Conservation (phyloP, 2,888 invertebrate genomes). For the Meghimatium bilineatum region DNA sequence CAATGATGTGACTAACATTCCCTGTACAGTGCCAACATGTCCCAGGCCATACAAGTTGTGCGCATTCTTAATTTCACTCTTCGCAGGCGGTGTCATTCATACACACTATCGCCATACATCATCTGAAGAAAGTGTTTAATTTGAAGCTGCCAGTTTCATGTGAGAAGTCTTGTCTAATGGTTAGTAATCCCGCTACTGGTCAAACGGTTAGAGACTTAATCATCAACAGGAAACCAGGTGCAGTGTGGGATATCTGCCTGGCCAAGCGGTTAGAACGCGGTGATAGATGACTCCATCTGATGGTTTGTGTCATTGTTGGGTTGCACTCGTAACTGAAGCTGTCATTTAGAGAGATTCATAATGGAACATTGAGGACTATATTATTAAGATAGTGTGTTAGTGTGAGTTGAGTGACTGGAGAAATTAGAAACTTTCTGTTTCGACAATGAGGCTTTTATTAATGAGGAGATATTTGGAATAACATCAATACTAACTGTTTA, state of each 20-base stretch:
- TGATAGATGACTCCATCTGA: background rate
- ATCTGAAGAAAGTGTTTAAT: background rate
- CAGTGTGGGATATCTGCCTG: background rate
- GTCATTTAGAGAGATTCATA: slow-evolving; percentile 3
- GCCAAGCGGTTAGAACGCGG: background rate
- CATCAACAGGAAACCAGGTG: slow-evolving; percentile 1
- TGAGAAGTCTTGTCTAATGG: background rate
- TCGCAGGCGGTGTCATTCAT: background rate
- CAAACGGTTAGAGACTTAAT: background rate
- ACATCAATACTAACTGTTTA: too few relatives aligned
- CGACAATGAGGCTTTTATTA: too few relatives aligned
- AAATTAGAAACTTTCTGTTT: too few relatives aligned
- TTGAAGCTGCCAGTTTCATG: background rate
- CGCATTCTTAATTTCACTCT: background rate
- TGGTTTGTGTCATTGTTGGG: background rate
- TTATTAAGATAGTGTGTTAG: background rate
- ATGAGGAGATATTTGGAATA: too few relatives aligned
- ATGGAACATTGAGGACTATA: background rate
- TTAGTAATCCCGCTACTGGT: background rate
- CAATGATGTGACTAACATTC: too few relatives aligned
- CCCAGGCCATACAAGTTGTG: too few relatives aligned
- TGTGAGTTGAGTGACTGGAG: too few relatives aligned
- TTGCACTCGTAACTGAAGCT: background rate
- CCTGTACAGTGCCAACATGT: too few relatives aligned
- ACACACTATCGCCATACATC: background rate